These are phyloP conservation scores for Calephelis nemesis DNA, from an alignment of 1,140 invertebrate species.

Conservation along the genomic window DNA sequence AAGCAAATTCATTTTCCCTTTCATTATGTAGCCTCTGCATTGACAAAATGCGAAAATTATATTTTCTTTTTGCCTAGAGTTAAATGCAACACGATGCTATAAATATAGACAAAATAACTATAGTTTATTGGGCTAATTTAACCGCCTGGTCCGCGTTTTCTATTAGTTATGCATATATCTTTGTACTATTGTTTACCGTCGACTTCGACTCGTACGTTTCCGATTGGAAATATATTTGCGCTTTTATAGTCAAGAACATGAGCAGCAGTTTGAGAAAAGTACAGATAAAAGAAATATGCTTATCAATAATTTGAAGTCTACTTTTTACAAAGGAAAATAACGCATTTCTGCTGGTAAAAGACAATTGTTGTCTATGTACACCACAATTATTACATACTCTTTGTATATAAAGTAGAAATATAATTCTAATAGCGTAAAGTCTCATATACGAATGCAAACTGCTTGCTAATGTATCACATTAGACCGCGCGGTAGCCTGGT, in stretches of 20 bases:
- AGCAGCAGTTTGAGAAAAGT: neutral
- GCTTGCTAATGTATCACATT: slow-evolving; percentile 3
- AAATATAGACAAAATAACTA: slow-evolving; percentile 74
- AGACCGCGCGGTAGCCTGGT: slow-evolving; percentile 19
- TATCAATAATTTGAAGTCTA: no score
- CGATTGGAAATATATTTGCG: slow-evolving; percentile 6
- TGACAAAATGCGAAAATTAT: slow-evolving; percentile 30
- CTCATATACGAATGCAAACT: neutral
- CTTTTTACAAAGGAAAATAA: no score
- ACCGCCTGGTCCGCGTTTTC: slow-evolving; percentile 68
- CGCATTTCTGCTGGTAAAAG: no score
- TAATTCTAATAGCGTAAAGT: no score
- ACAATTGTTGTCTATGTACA: no score
- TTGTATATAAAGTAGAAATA: no score
- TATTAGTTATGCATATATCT: slow-evolving; percentile 64
- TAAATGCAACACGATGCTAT: slow-evolving; percentile 67
- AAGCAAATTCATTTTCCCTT: slow-evolving; percentile 6
- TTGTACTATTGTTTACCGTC: slow-evolving; percentile 70
- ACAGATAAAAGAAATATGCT: no score
- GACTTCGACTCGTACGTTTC: slow-evolving; percentile 17
- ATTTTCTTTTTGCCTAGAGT: slow-evolving; percentile 43
- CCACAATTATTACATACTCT: no score
- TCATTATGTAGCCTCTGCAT: slow-evolving; percentile 55
- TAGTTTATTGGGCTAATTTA: slow-evolving; percentile 59
- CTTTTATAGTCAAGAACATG: neutral